Conservation (phyloP, 2,888 invertebrate species). For the Drosophila kanekoi region DNA sequence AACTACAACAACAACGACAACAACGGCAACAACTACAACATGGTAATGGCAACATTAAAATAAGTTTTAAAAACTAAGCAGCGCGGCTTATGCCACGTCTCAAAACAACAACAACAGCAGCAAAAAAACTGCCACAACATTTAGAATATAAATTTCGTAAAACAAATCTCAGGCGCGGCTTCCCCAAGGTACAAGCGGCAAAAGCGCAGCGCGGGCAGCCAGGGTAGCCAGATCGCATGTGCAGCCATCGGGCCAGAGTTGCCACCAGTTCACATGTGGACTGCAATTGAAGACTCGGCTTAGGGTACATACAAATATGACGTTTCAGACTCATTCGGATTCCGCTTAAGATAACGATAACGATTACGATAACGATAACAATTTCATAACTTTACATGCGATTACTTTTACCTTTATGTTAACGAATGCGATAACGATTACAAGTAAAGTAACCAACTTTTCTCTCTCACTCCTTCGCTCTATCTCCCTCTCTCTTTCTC, state of each 20-base stretch:
- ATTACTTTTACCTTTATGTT: no score
- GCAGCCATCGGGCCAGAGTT: slow-evolving; percentile 23
- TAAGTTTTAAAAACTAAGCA: slow-evolving; percentile 67
- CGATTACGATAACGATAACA: no score
- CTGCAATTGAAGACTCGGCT: no score
- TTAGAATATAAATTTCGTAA: slow-evolving; percentile 68
- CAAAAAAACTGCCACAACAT: slow-evolving; percentile 32
- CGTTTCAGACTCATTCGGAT: no score
- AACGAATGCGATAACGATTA: no score
- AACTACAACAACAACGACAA: no score
- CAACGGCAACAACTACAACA: slow-evolving; percentile 28
- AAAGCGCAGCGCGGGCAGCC: neutral
- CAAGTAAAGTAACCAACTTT: no score
- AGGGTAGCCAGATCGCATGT: slow-evolving; percentile 29
- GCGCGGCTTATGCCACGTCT: slow-evolving; percentile 55
- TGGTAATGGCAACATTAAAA: slow-evolving; percentile 60
- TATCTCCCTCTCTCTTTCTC: neutral
- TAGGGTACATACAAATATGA: no score
- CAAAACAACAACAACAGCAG: slow-evolving; percentile 24
- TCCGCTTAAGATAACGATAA: no score
- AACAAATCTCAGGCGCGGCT: slow-evolving; percentile 60
- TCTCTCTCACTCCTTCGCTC: no score
- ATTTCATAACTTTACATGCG: no score
- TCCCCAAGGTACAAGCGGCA: slow-evolving; percentile 51
- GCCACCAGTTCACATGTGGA: neutral